Evolutionary conservation across 2,113 vertebrate species (phyloP), one percentile per base, ranked within the genome.

Genomic region (Chascanopsetta lugubris): DNA sequence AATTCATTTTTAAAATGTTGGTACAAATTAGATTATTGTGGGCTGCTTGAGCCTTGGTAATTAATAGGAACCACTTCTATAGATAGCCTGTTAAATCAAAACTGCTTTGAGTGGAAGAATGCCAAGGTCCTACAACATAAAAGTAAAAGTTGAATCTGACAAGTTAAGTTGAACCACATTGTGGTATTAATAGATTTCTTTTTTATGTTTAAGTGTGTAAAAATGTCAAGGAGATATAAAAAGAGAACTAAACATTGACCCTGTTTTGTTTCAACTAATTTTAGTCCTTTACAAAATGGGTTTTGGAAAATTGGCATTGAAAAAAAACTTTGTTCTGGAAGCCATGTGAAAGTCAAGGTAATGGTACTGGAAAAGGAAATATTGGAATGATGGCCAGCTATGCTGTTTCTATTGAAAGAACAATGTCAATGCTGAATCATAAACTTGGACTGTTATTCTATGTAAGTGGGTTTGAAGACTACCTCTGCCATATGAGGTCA

Each of bases 371-470:
- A 18, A 5, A 18, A 5, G 11, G 13, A 38, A 38, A 4, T 15
- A 13, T 13, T 38, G n/a, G n/a, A n/a, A n/a, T 38, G 13, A 11
- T 38, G 36, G 10, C 22, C n/a, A n/a, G n/a, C n/a, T n/a, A n/a
- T n/a, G n/a, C n/a, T n/a, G n/a, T n/a, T n/a, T 77, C 38, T 46
- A 2, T 9, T 43, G 42, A 15, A 30, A 49, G 18, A n/a, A 12
- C 17, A 8, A 43, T 62, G 5, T 43, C 5, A 54, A 46, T 58
- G 1, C 6, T 49, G 5, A 30, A 56, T 22, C 36, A 1, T 66
- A 4, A 24, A 47, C 1, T 0, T 20, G 17, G 6, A 48, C 56
- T 29, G 25, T 25, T 42, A 3, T 49, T 17, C 18, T 34, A 20
- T 58, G 4, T n/a, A 43, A 55, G 4, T 4, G 8, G 4, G 24